Conservation (phyloP, 2,888 invertebrate species). For the Piscicola geometra region DNA sequence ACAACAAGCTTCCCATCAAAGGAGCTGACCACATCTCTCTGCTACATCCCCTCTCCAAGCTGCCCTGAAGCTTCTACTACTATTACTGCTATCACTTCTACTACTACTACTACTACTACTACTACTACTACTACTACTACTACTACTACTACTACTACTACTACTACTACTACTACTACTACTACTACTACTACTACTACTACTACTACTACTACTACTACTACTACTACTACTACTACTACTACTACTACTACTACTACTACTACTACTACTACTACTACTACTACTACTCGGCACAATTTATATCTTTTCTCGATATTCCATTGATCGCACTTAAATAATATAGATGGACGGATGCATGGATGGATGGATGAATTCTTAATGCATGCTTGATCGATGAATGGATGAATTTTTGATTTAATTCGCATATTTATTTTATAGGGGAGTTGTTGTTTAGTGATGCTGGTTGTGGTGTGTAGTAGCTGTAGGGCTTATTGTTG, state of each 20-base stretch:
- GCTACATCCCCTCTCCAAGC: slow-evolving; percentile 69
- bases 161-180: slow-evolving; percentile 24
- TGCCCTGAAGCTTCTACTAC: not conserved
- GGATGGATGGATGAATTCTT: no score
- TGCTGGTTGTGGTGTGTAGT: no score
- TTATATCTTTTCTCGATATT: no score
- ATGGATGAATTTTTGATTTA: no score
- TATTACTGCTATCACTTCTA: no score
- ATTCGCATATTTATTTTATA: no score
- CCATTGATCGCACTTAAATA: no score
- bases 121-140: slow-evolving; percentile 14
- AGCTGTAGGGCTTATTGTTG: no score
- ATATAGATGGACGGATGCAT: no score
- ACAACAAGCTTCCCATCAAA: slow-evolving; percentile 84
- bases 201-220: slow-evolving; percentile 6
- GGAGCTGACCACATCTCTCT: slow-evolving; percentile 95
- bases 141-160: slow-evolving; percentile 27
- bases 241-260: slow-evolving; percentile 9
- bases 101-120: no score
- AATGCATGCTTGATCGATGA: no score
- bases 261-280: slow-evolving; percentile 10
- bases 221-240: slow-evolving; percentile 10
- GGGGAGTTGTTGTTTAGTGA: no score
- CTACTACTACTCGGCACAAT: slow-evolving; percentile 16
- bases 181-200: slow-evolving; percentile 13